phyloP scores from a whole-genome alignment of 2,113 vertebrate species.

The Phycodurus eques region DNA sequence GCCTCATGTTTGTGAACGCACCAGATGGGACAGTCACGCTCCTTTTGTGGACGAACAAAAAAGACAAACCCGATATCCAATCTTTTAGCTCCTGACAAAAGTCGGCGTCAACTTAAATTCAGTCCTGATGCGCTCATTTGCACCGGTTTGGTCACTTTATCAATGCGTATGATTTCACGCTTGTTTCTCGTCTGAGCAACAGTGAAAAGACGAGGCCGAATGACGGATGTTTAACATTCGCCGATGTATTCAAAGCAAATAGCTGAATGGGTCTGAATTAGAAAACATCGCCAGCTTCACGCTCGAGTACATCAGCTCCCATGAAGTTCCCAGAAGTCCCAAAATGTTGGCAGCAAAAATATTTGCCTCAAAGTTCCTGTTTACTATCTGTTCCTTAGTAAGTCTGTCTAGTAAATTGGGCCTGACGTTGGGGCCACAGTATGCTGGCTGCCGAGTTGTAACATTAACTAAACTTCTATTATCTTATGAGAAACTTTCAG shows the following conservation, averaged over 20 bases:
- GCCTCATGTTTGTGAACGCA: not conserved
- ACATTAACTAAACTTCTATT: too few species aligned
- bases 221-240: not conserved
- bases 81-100: not conserved
- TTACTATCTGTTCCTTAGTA: too few species aligned
- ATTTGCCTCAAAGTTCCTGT: too few species aligned
- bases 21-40: not conserved
- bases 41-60: not conserved
- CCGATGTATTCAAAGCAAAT: not conserved
- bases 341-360: too few species aligned
- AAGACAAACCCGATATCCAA: not conserved
- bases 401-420: too few species aligned
- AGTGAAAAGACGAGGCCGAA: constrained; percentile 10
- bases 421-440: too few species aligned
- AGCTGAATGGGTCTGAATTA: not conserved
- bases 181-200: constrained; percentile 47
- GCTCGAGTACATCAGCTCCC: not conserved
- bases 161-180: constrained; percentile 46
- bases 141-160: constrained; percentile 44
- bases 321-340: not conserved
- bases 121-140: constrained; percentile 55
- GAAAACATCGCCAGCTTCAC: not conserved
- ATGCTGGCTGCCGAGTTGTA: too few species aligned
- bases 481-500: too few species aligned
- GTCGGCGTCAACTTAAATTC: not conserved